Percentiles rank a stretch among this genome's conserved stretches.
phyloP scores from a whole-genome alignment of 2,888 invertebrate genomes.

The Trichacis sp. region DNA sequence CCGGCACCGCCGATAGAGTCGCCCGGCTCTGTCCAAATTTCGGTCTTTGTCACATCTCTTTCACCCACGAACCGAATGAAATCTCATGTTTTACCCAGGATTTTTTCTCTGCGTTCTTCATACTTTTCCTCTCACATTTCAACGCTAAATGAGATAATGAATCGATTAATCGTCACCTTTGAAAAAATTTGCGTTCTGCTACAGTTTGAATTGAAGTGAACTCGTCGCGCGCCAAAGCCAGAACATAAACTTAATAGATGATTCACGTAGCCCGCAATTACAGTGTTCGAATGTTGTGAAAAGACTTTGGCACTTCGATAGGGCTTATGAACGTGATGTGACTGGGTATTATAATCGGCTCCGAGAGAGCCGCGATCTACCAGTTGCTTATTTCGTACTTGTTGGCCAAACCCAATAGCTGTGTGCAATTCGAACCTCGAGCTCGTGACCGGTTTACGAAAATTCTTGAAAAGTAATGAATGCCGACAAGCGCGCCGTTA shows the following conservation, averaged over 20 bases:
- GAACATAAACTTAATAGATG: constrained; percentile 3
- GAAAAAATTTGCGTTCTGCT: too few species aligned
- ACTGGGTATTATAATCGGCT: constrained; percentile 4
- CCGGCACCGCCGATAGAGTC: constrained; percentile 56
- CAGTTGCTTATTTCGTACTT: constrained; percentile 8
- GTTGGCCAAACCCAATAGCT: constrained; percentile 8
- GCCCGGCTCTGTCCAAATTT: constrained; percentile 16
- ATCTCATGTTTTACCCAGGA: too few species aligned
- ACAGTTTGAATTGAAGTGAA: constrained; percentile 4
- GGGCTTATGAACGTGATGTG: constrained; percentile 11
- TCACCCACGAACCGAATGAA: too few species aligned
- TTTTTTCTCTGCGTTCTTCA: too few species aligned
- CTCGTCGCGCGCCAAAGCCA: constrained; percentile 2
- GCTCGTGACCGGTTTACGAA: constrained; percentile 17
- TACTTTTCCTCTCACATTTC: too few species aligned
- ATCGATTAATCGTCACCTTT: too few species aligned
- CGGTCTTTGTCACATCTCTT: too few species aligned
- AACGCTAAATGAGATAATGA: too few species aligned
- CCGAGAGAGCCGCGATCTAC: constrained; percentile 1
- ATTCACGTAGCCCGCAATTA: constrained; percentile 16
- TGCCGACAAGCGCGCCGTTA: neutral
- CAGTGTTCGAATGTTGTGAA: constrained; percentile 8
- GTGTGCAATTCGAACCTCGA: constrained; percentile 11
- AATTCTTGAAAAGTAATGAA: constrained; percentile 2
- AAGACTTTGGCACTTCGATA: too few species aligned